These are phyloP conservation scores for Peromyscus aztecus DNA, from an alignment of 2,797 vertebrate species.

Conservation along the genomic window DNA sequence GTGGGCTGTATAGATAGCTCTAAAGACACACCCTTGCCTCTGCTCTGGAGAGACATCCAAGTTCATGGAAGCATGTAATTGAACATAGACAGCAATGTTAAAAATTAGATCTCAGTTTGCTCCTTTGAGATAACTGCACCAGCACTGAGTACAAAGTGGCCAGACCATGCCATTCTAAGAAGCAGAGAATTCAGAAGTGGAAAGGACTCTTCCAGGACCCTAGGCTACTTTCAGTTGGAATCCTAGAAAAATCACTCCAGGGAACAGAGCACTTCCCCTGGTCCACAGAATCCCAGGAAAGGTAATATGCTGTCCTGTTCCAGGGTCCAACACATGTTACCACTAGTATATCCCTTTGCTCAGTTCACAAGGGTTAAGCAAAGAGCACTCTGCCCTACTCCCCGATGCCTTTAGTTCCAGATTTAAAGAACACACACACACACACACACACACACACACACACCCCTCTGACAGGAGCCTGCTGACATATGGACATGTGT, in stretches of 20 bases:
- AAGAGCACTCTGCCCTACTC: accelerated
- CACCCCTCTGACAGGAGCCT: no score
- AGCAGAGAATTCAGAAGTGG: neutral
- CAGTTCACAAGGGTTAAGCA: neutral
- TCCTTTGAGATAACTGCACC: neutral
- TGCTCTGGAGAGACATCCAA: neutral
- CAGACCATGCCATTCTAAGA: neutral
- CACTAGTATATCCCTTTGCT: neutral
- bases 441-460: no score
- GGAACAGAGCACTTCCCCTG: neutral
- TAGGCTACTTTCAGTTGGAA: neutral
- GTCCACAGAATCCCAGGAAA: neutral
- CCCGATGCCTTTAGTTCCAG: neutral
- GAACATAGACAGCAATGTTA: accelerated
- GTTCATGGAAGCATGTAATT: accelerated
- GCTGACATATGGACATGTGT: accelerated
- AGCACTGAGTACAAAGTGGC: neutral
- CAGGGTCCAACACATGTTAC: neutral
- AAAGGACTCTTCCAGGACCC: neutral
- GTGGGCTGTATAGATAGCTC: neutral
- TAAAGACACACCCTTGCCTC: neutral
- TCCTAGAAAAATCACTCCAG: neutral
- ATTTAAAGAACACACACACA: neutral
- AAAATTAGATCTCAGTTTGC: accelerated
- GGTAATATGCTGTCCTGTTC: neutral